These are phyloP conservation scores for Rosalia funebris DNA, from an alignment of 2,888 invertebrate genomes.

Conservation along the genomic window DNA sequence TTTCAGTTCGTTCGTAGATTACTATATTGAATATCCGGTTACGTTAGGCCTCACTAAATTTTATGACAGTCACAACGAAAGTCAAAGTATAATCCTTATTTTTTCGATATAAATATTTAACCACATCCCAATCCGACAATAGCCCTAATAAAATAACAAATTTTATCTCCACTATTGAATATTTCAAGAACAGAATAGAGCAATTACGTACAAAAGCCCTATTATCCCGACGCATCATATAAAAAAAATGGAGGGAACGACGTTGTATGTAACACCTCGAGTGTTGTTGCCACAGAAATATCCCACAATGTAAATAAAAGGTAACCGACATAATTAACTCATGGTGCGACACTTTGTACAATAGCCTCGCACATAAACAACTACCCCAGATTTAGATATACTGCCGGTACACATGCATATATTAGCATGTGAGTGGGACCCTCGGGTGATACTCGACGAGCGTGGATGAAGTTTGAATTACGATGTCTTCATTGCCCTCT, in stretches of 20 bases:
- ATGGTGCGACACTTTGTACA: constrained; percentile 41
- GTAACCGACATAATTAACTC: constrained; percentile 44
- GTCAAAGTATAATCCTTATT: too few relatives aligned
- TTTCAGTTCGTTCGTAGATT: too few relatives aligned
- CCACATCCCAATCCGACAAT: too few relatives aligned
- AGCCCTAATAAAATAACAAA: too few relatives aligned
- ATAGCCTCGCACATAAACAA: constrained; percentile 43
- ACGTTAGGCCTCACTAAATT: too few relatives aligned
- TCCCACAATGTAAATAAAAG: constrained; percentile 41
- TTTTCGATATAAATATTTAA: too few relatives aligned
- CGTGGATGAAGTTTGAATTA: constrained; percentile 30
- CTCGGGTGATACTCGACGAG: constrained; percentile 21
- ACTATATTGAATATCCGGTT: too few relatives aligned
- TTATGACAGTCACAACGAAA: too few relatives aligned
- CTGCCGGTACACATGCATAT: constrained; percentile 41
- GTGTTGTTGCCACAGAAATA: constrained; percentile 37
- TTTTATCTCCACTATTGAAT: not conserved
- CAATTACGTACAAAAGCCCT: constrained; percentile 32
- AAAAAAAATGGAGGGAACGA: constrained; percentile 22
- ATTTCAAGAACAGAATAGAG: constrained; percentile 11
- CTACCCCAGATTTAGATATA: constrained; percentile 46
- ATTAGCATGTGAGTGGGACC: constrained; percentile 40
- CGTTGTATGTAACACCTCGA: constrained; percentile 29
- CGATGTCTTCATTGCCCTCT: constrained; percentile 27
- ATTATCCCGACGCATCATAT: constrained; percentile 20